phyloP scores from a whole-genome alignment of 1,140 invertebrate species.

The Tetraneura akinire region DNA sequence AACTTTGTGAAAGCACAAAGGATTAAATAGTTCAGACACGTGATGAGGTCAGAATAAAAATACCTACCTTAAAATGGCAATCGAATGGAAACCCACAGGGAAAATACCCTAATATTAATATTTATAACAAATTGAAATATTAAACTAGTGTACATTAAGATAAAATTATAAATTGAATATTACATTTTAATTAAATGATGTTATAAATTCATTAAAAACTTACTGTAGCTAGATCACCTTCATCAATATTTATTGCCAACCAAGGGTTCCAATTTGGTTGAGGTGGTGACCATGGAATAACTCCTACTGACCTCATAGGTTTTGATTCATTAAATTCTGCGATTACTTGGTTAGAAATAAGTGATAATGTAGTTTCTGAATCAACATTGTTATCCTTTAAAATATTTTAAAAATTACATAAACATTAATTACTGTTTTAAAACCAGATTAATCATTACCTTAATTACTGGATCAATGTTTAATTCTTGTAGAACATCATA shows the following conservation, averaged over 20 bases:
- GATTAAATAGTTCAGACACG: no score
- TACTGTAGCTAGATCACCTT: slow-evolving; percentile 80
- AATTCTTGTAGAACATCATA: slow-evolving; percentile 67
- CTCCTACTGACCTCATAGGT: slow-evolving; percentile 65
- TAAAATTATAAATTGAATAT: no score
- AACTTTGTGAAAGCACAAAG: no score
- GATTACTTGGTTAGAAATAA: slow-evolving; percentile 65
- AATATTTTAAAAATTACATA: slow-evolving; percentile 2
- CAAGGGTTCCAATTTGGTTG: slow-evolving; percentile 95
- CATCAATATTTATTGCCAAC: slow-evolving; percentile 92
- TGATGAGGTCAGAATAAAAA: no score
- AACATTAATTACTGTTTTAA: slow-evolving; percentile 8
- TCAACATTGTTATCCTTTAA: slow-evolving; percentile 44
- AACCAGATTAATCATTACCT: background rate
- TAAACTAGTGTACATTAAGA: no score
- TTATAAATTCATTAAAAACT: slow-evolving; percentile 55
- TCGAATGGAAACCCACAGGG: no score
- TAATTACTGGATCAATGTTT: slow-evolving; percentile 61
- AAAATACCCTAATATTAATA: no score
- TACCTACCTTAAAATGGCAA: no score
- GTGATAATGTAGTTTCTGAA: slow-evolving; percentile 60
- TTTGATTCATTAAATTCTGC: slow-evolving; percentile 66
- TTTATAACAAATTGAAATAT: no score
- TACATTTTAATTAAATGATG: no score
- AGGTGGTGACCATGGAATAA: slow-evolving; percentile 94